A percentile compares a stretch with the other conserved stretches of the same genome.
phyloP scores from a whole-genome alignment of 2,797 vertebrate species.

The Xyrichtys novacula region DNA sequence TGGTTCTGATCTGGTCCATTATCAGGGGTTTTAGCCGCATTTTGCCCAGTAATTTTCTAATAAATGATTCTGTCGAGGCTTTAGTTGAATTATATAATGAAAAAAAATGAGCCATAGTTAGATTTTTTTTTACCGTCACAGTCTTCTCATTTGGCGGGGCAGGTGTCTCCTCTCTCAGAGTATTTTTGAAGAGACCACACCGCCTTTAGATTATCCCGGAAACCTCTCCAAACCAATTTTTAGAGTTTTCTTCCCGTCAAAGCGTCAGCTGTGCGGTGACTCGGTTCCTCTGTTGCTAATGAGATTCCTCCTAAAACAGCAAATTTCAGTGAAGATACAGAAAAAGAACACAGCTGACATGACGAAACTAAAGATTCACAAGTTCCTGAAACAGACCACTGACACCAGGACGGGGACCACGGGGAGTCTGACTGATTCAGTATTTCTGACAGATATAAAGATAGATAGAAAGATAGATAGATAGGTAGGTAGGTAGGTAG shows the following conservation, averaged over 20 bases:
- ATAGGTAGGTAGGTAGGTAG: too few relatives aligned
- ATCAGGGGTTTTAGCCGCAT: too few relatives aligned
- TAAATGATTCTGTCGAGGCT: too few relatives aligned
- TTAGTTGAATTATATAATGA: too few relatives aligned
- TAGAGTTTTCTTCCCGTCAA: constrained; percentile 30
- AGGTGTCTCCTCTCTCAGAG: constrained; percentile 9
- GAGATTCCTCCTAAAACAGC: constrained; percentile 25
- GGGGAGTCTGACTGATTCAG: neutral
- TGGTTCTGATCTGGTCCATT: too few relatives aligned
- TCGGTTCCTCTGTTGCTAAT: constrained; percentile 58
- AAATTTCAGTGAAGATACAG: constrained; percentile 18
- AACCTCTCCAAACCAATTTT: constrained; percentile 26
- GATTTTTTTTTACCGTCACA: too few relatives aligned
- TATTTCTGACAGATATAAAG: too few relatives aligned
- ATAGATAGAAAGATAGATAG: too few relatives aligned
- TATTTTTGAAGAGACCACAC: neutral
- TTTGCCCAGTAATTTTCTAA: too few relatives aligned
- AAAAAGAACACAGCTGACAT: constrained; percentile 55
- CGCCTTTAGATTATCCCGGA: neutral
- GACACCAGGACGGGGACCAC: neutral
- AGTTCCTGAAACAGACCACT: constrained; percentile 56
- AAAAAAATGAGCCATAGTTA: too few relatives aligned
- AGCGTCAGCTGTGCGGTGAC: constrained; percentile 19
- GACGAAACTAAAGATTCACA: constrained; percentile 35
- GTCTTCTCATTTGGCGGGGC: accelerated